phyloP scores from a whole-genome alignment of 1,140 invertebrate genomes.

The Dinoponera quadriceps region DNA sequence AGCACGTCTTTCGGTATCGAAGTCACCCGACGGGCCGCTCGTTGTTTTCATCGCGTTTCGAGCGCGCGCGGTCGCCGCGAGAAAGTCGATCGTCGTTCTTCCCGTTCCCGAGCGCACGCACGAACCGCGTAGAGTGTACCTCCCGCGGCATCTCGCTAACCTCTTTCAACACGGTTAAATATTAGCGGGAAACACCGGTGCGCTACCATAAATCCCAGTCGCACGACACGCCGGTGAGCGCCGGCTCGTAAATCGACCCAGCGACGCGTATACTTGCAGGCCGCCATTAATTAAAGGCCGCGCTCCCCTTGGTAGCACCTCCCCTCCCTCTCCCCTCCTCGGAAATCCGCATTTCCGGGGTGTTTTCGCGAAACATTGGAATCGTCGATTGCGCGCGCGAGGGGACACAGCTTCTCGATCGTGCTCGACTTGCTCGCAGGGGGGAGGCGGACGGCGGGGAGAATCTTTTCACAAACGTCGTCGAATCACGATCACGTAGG shows the following conservation, averaged over 20 bases:
- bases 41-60: not conserved
- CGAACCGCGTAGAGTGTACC: constrained; percentile 36
- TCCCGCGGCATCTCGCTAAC: constrained; percentile 48
- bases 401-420: not conserved
- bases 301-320: constrained; percentile 24
- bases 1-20: not conserved
- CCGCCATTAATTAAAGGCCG: constrained; percentile 75
- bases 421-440: not conserved
- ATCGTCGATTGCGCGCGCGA: not conserved
- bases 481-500: not conserved
- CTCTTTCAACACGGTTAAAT: constrained; percentile 70
- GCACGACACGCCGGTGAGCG: constrained; percentile 61
- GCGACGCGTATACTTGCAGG: constrained; percentile 72
- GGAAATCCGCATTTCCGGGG: constrained; percentile 23
- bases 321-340: not conserved
- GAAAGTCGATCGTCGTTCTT: constrained; percentile 53
- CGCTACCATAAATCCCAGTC: constrained; percentile 67
- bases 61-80: constrained; percentile 9
- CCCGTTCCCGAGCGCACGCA: constrained; percentile 38
- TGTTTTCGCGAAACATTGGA: constrained; percentile 17
- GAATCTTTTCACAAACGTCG: not conserved
- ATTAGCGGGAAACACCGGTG: constrained; percentile 66
- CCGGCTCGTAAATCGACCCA: constrained; percentile 72
- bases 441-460: not conserved
- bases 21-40: not conserved